Evolutionary conservation across 2,888 invertebrate genomes (phyloP).

Genomic region (Drosophila nr. fundita): DNA sequence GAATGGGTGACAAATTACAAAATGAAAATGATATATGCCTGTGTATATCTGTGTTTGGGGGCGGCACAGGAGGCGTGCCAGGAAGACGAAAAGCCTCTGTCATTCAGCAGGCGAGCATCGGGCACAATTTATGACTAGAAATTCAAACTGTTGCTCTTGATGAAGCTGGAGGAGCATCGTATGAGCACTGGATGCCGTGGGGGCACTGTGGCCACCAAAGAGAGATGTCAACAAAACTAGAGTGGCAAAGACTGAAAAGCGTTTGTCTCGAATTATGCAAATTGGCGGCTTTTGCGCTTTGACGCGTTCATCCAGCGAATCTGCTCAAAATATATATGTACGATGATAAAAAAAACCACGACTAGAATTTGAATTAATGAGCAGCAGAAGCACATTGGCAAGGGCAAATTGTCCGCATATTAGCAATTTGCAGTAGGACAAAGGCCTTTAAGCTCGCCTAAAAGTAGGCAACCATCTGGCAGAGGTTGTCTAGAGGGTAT

Average conservation of each 20-base stretch:
- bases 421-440: constrained; percentile 39
- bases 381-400: constrained; percentile 15
- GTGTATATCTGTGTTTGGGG: constrained; percentile 12
- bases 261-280: constrained; percentile 62
- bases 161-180: constrained; percentile 24
- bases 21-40: constrained; percentile 78
- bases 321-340: constrained; percentile 28
- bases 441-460: constrained; percentile 18
- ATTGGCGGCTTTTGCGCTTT: constrained; percentile 51
- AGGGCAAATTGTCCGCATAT: constrained; percentile 20
- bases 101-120: constrained; percentile 32
- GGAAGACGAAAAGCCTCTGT: constrained; percentile 39
- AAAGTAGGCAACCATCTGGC: not conserved
- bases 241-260: constrained; percentile 21
- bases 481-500: constrained; percentile 19
- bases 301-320: constrained; percentile 26
- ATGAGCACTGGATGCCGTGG: not conserved
- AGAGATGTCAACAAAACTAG: constrained; percentile 66
- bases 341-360: not conserved
- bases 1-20: constrained; percentile 72
- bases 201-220: constrained; percentile 54
- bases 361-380: constrained; percentile 65
- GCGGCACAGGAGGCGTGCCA: constrained; percentile 9
- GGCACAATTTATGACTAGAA: constrained; percentile 60
- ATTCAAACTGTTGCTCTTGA: constrained; percentile 44